Conservation (phyloP, 2,888 invertebrate genomes). For the Lasioglossum lativentre region DNA sequence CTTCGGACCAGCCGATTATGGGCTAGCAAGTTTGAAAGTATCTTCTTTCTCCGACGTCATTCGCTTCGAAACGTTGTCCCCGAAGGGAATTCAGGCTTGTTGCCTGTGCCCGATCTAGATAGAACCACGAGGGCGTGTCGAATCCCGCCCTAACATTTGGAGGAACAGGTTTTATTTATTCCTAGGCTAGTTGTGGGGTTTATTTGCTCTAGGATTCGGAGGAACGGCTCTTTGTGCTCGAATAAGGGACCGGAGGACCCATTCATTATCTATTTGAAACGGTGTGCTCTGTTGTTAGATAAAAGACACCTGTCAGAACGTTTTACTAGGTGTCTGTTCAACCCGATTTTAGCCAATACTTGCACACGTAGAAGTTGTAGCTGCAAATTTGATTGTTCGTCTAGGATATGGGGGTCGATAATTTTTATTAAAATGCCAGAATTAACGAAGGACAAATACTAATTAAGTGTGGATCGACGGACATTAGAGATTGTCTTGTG, state of each 20-base stretch:
- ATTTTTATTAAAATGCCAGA: neutral
- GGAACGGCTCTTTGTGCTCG: neutral
- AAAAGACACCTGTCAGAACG: constrained; percentile 2
- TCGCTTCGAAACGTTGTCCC: constrained; percentile 1
- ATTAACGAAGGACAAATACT: neutral
- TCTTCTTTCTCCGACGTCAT: neutral
- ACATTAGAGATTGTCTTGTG: neutral
- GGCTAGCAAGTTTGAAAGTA: neutral
- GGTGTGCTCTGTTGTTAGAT: neutral
- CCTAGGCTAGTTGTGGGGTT: neutral
- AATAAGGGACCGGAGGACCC: neutral
- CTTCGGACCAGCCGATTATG: neutral
- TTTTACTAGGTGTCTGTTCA: neutral
- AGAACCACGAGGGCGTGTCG: neutral
- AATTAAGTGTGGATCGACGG: neutral
- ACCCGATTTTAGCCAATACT: neutral
- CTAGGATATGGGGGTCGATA: neutral
- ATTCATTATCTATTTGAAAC: neutral
- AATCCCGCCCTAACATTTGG: neutral
- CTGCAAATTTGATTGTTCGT: neutral
- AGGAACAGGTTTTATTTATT: constrained; percentile 6
- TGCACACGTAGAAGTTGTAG: neutral
- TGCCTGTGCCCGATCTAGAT: neutral
- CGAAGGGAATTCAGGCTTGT: neutral
- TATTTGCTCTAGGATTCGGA: neutral